Percentiles rank a stretch among this genome's conserved stretches.
Conservation (phyloP, 1,140 invertebrate genomes). For the Drosophila insularis region DNA sequence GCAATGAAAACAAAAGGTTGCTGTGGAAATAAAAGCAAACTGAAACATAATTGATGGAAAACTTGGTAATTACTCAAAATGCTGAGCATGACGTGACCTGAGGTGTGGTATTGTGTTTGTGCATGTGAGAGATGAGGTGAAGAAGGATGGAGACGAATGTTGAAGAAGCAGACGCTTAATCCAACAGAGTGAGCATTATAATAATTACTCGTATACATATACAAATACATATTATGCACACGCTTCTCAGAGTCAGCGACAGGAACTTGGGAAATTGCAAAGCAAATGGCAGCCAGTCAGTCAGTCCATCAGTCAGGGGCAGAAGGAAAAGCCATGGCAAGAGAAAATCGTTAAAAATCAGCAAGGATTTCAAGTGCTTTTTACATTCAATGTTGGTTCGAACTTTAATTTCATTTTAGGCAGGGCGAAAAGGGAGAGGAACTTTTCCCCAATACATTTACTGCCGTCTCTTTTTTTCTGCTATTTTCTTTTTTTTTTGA, state of each 20-base stretch:
- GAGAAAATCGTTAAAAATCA: conserved; percentile 54
- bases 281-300: conserved; percentile 38
- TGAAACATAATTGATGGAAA: conserved; percentile 67
- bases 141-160: not conserved
- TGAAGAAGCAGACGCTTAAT: conserved; percentile 39
- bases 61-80: conserved; percentile 51
- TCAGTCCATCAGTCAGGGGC: conserved; percentile 9
- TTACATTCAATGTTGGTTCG: conserved; percentile 14
- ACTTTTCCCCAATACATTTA: not conserved
- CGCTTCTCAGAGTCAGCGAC: not conserved
- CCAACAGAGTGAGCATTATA: conserved; percentile 61
- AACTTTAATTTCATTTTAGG: conserved; percentile 25
- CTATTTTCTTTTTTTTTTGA: not conserved
- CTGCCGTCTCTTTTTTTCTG: not conserved
- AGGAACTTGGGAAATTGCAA: conserved; percentile 51
- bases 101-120: not conserved
- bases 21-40: conserved; percentile 27
- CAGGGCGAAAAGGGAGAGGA: too few relatives aligned
- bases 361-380: conserved; percentile 52
- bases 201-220: conserved; percentile 60
- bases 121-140: not conserved
- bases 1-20: conserved; percentile 40
- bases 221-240: conserved; percentile 3
- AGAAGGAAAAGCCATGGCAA: not conserved
- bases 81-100: conserved; percentile 10